Percentiles rank a stretch among this genome's conserved stretches.
Evolutionary conservation across 1,140 invertebrate genomes (phyloP).

Genomic region (Manduca sexta): DNA sequence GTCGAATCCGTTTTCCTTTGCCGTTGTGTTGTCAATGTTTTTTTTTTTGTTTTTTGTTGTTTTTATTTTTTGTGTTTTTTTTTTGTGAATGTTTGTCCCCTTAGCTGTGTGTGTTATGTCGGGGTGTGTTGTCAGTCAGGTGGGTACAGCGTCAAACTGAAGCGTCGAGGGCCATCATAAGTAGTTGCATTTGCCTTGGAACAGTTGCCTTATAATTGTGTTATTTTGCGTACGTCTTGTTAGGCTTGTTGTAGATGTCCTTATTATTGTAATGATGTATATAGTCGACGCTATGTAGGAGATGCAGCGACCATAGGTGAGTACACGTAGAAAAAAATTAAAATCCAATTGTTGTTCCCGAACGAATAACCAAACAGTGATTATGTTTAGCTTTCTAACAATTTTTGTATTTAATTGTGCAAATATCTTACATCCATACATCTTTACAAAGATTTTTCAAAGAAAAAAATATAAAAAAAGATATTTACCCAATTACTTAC

Average conservation of each 20-base stretch:
- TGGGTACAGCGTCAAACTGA: slow-evolving; percentile 57
- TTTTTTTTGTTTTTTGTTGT: slow-evolving; percentile 40
- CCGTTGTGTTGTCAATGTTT: slow-evolving; percentile 65
- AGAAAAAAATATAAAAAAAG: not conserved
- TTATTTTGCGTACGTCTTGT: slow-evolving; percentile 63
- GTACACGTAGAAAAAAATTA: slow-evolving; percentile 10
- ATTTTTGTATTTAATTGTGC: slow-evolving; percentile 37
- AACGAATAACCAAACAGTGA: slow-evolving; percentile 29
- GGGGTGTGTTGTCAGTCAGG: slow-evolving; percentile 49
- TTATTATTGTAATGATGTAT: slow-evolving; percentile 43
- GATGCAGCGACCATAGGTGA: slow-evolving; percentile 20
- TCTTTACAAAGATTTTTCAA: not conserved
- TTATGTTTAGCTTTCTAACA: slow-evolving; percentile 49
- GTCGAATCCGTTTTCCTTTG: slow-evolving; percentile 52
- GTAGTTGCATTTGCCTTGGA: slow-evolving; percentile 52
- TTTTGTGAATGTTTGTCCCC: slow-evolving; percentile 55
- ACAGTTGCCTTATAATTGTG: slow-evolving; percentile 50
- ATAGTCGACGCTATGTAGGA: slow-evolving; percentile 24
- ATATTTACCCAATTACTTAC: slow-evolving; percentile 39
- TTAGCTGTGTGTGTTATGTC: slow-evolving; percentile 37
- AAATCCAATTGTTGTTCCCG: slow-evolving; percentile 8
- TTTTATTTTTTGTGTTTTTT: slow-evolving; percentile 36
- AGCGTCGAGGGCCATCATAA: slow-evolving; percentile 35
- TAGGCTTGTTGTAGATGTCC: slow-evolving; percentile 68
- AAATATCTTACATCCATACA: slow-evolving; percentile 20